Conservation (phyloP, 2,113 vertebrate genomes). For the Deroptyus accipitrinus region DNA sequence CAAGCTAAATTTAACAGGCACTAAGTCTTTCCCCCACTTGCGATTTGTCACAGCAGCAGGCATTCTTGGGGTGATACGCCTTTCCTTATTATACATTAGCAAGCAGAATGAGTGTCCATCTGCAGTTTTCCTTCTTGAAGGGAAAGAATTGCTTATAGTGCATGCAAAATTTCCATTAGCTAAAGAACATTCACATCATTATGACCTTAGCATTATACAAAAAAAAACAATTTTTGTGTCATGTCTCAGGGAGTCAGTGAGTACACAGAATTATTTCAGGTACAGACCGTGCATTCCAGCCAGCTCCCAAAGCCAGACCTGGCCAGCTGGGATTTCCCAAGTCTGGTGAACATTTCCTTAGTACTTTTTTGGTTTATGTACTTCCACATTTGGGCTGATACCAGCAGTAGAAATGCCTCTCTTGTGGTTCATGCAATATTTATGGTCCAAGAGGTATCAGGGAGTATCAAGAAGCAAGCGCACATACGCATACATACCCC, state of each 20-base stretch:
- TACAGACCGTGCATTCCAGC: neutral
- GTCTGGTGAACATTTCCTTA: neutral
- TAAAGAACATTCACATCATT: conserved; percentile 36
- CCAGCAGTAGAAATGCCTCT: neutral
- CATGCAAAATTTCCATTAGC: conserved; percentile 8
- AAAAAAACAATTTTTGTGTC: neutral
- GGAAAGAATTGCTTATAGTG: conserved; percentile 16
- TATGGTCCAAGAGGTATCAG: neutral
- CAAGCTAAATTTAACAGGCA: conserved; percentile 49
- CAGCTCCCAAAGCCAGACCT: neutral
- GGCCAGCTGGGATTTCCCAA: conserved; percentile 13
- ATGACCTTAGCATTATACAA: neutral
- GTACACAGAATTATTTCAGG: neutral
- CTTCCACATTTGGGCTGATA: conserved; percentile 31
- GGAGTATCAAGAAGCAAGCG: neutral
- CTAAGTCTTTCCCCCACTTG: conserved; percentile 57
- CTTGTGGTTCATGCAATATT: neutral
- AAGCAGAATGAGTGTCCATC: conserved; percentile 18
- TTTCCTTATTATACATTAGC: conserved; percentile 54
- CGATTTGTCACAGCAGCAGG: conserved; percentile 65
- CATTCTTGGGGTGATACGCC: conserved; percentile 52
- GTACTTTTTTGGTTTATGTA: neutral
- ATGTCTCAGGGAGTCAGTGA: neutral
- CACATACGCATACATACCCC: neutral
- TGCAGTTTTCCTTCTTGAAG: conserved; percentile 24